A percentile compares a stretch with the other conserved stretches of the same genome.
Conservation (phyloP, 2,888 invertebrate species). For the Melolontha melolontha region DNA sequence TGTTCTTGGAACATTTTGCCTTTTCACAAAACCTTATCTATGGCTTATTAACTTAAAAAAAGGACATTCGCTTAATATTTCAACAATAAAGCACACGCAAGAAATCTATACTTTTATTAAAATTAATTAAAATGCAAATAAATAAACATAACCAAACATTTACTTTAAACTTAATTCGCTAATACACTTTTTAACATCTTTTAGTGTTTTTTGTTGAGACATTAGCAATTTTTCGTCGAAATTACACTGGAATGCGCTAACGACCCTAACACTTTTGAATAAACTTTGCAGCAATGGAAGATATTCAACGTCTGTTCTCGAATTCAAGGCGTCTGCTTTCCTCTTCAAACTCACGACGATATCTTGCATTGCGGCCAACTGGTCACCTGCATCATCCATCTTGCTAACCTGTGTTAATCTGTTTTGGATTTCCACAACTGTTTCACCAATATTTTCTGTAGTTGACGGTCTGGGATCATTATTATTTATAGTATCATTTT, state of each 20-base stretch:
- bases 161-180: constrained; percentile 30
- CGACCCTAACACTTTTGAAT: constrained; percentile 36
- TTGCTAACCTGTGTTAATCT: constrained; percentile 17
- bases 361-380: constrained; percentile 11
- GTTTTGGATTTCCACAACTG: constrained; percentile 21
- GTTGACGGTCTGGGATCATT: neutral
- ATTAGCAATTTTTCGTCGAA: constrained; percentile 33
- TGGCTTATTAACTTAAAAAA: too few species aligned
- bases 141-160: constrained; percentile 1
- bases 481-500: too few species aligned
- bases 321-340: constrained; percentile 10
- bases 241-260: constrained; percentile 34
- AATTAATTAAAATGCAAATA: neutral
- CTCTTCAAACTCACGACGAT: constrained; percentile 5
- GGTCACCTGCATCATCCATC: neutral
- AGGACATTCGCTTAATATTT: too few species aligned
- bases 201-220: constrained; percentile 35
- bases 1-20: too few species aligned
- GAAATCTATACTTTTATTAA: too few species aligned
- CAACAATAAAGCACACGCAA: too few species aligned
- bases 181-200: constrained; percentile 39
- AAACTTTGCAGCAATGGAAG: constrained; percentile 29
- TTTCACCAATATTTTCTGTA: neutral
- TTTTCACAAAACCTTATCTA: too few species aligned
- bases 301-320: constrained; percentile 27